phyloP scores from a whole-genome alignment of 1,140 invertebrate genomes.

The Bursaphelenchus mucronatus region DNA sequence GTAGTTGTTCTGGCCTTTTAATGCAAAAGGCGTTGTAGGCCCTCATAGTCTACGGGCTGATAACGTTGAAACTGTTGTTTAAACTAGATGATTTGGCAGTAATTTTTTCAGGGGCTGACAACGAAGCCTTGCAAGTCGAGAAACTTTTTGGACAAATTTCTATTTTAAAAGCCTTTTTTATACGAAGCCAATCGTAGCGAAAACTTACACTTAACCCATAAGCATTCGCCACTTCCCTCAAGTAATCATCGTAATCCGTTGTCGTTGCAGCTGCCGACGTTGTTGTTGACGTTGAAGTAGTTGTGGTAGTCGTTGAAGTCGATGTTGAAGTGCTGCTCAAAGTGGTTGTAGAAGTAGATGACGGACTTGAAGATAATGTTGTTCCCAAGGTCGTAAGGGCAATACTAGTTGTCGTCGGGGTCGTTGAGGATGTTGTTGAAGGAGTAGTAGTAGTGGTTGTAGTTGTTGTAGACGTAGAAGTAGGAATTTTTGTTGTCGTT shows the following conservation, averaged over 20 bases:
- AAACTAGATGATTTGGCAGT: too few relatives aligned
- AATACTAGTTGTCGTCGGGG: constrained; percentile 18
- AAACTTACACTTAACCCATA: too few relatives aligned
- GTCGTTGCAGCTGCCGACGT: constrained; percentile 4
- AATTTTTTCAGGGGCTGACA: too few relatives aligned
- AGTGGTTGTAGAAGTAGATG: constrained; percentile 15
- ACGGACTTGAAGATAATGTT: constrained; percentile 12
- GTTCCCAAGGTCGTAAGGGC: constrained; percentile 1
- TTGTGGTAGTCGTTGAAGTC: constrained; percentile 12
- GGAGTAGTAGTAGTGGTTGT: constrained; percentile 19
- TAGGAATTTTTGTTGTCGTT: constrained; percentile 14
- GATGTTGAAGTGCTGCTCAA: constrained; percentile 13
- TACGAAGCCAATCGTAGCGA: too few relatives aligned
- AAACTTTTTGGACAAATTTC: too few relatives aligned
- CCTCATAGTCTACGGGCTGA: too few relatives aligned
- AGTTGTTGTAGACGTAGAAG: constrained; percentile 21
- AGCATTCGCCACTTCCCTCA: too few relatives aligned
- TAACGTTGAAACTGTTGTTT: too few relatives aligned
- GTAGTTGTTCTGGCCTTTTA: too few relatives aligned
- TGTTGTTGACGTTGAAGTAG: constrained; percentile 14
- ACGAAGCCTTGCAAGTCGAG: too few relatives aligned
- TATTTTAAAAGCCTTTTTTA: too few relatives aligned
- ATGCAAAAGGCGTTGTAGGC: too few relatives aligned
- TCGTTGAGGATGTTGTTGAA: constrained; percentile 21
- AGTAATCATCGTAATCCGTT: background rate